Percentiles rank a stretch among this genome's conserved stretches.
Conservation (phyloP, 2,113 vertebrate genomes). For the Neodon shergylaensis region DNA sequence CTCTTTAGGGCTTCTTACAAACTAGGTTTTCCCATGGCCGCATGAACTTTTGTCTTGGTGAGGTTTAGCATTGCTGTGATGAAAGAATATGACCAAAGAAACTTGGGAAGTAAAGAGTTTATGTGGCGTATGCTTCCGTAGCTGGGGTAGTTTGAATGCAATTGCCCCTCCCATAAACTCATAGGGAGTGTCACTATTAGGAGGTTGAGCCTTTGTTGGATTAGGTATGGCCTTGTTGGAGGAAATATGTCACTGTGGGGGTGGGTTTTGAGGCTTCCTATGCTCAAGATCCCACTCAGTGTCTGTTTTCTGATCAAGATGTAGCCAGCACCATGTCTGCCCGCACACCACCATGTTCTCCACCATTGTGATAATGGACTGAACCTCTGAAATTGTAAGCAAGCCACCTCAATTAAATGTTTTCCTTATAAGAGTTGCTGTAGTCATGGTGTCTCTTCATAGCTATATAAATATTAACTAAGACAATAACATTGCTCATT, state of each 20-base stretch:
- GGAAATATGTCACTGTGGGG: not conserved
- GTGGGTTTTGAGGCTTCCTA: not conserved
- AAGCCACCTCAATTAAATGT: not conserved
- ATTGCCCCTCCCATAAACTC: not conserved
- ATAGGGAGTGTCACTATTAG: not conserved
- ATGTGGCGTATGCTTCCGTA: not conserved
- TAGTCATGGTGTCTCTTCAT: not conserved
- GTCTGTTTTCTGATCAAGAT: not conserved
- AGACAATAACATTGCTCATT: not conserved
- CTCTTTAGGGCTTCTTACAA: not conserved
- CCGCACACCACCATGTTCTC: not conserved
- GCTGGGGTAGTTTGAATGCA: not conserved
- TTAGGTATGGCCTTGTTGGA: not conserved
- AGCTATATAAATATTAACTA: not conserved
- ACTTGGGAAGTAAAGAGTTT: not conserved
- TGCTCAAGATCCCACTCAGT: not conserved
- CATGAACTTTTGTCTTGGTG: not conserved
- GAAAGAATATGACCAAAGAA: not conserved
- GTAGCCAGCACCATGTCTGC: not conserved
- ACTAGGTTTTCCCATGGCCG: too few relatives aligned
- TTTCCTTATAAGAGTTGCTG: not conserved
- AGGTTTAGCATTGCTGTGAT: not conserved
- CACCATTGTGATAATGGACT: not conserved
- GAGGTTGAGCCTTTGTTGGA: not conserved
- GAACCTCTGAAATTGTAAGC: not conserved